phyloP scores from a whole-genome alignment of 2,888 invertebrate species.

The Lithophane ornitopus region DNA sequence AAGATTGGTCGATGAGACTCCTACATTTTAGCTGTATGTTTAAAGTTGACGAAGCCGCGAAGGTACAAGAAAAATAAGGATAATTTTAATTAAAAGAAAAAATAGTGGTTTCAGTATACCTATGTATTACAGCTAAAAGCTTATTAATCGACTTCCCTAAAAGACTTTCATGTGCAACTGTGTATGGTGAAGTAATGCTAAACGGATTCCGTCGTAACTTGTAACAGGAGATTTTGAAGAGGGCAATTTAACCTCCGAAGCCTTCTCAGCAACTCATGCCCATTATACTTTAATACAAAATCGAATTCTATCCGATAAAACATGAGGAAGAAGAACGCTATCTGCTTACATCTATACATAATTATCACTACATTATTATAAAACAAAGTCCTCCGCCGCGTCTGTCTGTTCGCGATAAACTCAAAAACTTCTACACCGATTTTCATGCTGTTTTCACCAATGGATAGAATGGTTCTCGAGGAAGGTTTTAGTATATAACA shows the following conservation, averaged over 20 bases:
- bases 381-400: too few species aligned
- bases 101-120: too few species aligned
- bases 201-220: slow-evolving; percentile 5
- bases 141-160: neutral
- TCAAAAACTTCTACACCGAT: too few species aligned
- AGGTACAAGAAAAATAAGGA: neutral
- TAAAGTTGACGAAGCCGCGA: neutral
- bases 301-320: slow-evolving; percentile 9
- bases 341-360: neutral
- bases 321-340: slow-evolving; percentile 11
- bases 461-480: too few species aligned
- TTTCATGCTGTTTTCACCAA: too few species aligned
- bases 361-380: too few species aligned
- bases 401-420: too few species aligned
- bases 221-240: slow-evolving; percentile 4
- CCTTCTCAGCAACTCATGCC: neutral
- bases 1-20: neutral
- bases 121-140: too few species aligned
- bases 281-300: neutral
- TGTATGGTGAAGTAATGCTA: neutral
- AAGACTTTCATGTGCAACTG: neutral
- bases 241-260: neutral
- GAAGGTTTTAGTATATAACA: too few species aligned
- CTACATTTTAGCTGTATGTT: neutral
- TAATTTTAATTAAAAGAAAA: too few species aligned